These are phyloP conservation scores for Erythrocercus mccallii DNA, from an alignment of 2,113 vertebrate genomes.

Conservation along the genomic window DNA sequence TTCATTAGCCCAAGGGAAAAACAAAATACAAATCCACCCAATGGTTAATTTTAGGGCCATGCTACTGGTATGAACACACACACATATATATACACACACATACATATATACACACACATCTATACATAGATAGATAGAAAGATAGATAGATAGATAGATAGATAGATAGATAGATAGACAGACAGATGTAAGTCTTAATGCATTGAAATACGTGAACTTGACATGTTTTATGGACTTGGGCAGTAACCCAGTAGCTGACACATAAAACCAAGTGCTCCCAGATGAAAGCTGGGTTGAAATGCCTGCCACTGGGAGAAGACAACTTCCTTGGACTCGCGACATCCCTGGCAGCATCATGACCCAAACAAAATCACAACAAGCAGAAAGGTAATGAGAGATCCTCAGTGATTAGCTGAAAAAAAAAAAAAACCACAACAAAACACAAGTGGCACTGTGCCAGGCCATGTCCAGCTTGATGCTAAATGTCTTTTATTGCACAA, in stretches of 20 bases:
- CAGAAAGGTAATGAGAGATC: slow-evolving; percentile 68
- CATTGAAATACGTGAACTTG: slow-evolving; percentile 2
- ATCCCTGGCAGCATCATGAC: slow-evolving; percentile 36
- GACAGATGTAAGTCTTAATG: not conserved
- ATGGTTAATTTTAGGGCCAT: slow-evolving; percentile 10
- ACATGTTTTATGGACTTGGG: slow-evolving; percentile 44
- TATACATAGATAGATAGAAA: no score
- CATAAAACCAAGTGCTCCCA: not conserved
- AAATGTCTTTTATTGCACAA: slow-evolving; percentile 76
- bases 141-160: no score
- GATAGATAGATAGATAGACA: no score
- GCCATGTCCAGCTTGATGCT: slow-evolving; percentile 75
- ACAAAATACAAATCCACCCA: not conserved
- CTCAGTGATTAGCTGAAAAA: slow-evolving; percentile 39
- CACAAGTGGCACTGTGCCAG: slow-evolving; percentile 76
- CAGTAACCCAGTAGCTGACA: slow-evolving; percentile 32
- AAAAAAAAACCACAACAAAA: not conserved
- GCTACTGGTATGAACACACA: not conserved
- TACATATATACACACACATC: no score
- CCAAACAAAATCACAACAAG: slow-evolving; percentile 63
- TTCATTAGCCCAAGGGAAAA: not conserved
- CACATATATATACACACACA: no score
- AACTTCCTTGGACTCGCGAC: not conserved
- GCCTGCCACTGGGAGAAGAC: slow-evolving; percentile 6
- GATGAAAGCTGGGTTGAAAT: not conserved